Evolutionary conservation across 1,140 invertebrate genomes (phyloP).

Genomic region (Anadara kagoshimensis): DNA sequence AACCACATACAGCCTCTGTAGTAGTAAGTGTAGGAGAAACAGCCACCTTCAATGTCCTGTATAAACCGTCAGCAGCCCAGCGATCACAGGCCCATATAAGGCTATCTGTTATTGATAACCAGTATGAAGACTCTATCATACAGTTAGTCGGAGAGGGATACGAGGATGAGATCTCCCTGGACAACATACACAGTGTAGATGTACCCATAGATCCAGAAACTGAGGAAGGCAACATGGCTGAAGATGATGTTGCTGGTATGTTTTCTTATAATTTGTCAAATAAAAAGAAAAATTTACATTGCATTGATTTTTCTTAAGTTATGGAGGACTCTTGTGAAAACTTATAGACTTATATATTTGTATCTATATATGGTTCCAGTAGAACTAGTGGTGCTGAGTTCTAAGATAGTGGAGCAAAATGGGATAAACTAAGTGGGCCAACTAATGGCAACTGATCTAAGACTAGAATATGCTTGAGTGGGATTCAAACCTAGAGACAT

Average conservation of each 20-base stretch:
- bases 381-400: no score
- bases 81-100: constrained; percentile 69
- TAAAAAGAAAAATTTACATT: no score
- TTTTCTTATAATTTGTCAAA: neutral
- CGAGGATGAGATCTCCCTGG: constrained; percentile 72
- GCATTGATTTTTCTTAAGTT: no score
- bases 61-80: constrained; percentile 58
- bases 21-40: constrained; percentile 64
- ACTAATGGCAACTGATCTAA: no score
- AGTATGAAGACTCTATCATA: constrained; percentile 73
- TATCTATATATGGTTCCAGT: no score
- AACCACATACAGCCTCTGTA: constrained; percentile 70
- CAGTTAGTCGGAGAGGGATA: constrained; percentile 74
- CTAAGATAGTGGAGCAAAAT: no score
- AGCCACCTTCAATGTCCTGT: constrained; percentile 67
- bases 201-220: constrained; percentile 44
- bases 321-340: no score
- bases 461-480: no score
- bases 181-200: constrained; percentile 67
- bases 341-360: no score
- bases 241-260: constrained; percentile 69
- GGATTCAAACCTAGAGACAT: no score
- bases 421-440: no score
- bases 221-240: constrained; percentile 65
- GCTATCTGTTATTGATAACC: constrained; percentile 71